Percentiles rank a stretch among this genome's conserved stretches.
Evolutionary conservation across 2,797 vertebrate species (phyloP).

Genomic region (Leucoraja ocellata): DNA sequence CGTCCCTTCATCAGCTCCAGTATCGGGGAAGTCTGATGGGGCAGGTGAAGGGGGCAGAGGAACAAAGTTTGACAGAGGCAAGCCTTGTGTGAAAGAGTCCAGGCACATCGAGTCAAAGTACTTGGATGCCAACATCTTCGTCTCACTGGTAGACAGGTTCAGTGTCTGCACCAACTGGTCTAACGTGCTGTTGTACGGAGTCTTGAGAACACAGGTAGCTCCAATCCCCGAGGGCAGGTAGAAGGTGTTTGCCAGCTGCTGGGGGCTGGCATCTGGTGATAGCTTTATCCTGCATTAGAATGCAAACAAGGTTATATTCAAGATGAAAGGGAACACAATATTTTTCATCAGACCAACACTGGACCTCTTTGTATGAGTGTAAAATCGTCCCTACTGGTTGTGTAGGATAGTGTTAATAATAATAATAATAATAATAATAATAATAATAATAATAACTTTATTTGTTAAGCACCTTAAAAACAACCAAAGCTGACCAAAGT

Average conservation of each 20-base stretch:
- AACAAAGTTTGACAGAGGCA: slow-evolving; percentile 90
- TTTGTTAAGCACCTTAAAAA: too few relatives aligned
- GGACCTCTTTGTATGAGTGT: too few relatives aligned
- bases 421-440: too few relatives aligned
- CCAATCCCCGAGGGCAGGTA: slow-evolving; percentile 82
- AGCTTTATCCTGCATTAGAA: slow-evolving; percentile 63
- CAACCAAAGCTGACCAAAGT: too few relatives aligned
- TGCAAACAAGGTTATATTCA: neutral
- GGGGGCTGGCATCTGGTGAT: slow-evolving; percentile 75
- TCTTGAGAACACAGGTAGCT: slow-evolving; percentile 84
- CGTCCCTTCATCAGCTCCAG: slow-evolving; percentile 65
- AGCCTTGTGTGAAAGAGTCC: slow-evolving; percentile 90
- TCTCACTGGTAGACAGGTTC: slow-evolving; percentile 80
- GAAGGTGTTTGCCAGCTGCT: slow-evolving; percentile 78
- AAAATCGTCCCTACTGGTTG: too few relatives aligned
- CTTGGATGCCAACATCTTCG: slow-evolving; percentile 79
- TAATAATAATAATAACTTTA: too few relatives aligned
- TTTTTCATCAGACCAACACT: too few relatives aligned
- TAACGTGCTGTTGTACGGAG: slow-evolving; percentile 79
- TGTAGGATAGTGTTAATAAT: too few relatives aligned
- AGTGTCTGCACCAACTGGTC: slow-evolving; percentile 79
- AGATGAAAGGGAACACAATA: neutral
- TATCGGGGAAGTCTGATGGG: slow-evolving; percentile 75
- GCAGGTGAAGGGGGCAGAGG: slow-evolving; percentile 82
- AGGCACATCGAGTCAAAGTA: slow-evolving; percentile 93